Percentiles rank a stretch among this genome's conserved stretches.
Conservation (phyloP, 2,888 invertebrate species). For the Geophilus truncorum region DNA sequence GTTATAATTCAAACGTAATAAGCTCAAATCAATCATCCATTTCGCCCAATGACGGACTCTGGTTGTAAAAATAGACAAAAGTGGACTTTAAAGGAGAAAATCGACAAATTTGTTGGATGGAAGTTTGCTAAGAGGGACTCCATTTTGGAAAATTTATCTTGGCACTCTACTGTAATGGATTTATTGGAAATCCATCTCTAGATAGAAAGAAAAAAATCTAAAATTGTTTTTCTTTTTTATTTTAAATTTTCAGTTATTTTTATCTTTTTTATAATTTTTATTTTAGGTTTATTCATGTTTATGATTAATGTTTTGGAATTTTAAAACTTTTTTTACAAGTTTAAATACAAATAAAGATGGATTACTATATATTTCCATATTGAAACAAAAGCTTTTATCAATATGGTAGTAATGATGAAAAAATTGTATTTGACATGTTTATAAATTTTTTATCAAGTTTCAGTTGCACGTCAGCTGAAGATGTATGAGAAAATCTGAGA, state of each 20-base stretch:
- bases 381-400: not conserved
- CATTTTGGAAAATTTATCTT: not conserved
- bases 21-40: not conserved
- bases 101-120: not conserved
- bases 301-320: too few relatives aligned
- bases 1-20: not conserved
- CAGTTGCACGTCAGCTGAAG: too few relatives aligned
- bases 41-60: not conserved
- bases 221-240: not conserved
- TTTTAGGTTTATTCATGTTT: too few relatives aligned
- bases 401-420: too few relatives aligned
- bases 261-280: too few relatives aligned
- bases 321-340: too few relatives aligned
- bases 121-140: not conserved
- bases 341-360: not conserved
- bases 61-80: not conserved
- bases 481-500: too few relatives aligned
- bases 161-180: not conserved
- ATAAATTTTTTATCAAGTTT: too few relatives aligned
- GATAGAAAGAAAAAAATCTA: not conserved
- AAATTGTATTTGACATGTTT: too few relatives aligned
- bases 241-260: not conserved
- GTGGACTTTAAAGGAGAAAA: not conserved
- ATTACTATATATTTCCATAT: not conserved
- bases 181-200: constrained; percentile 8